Evolutionary conservation across 2,888 invertebrate species (phyloP).

Genomic region (Hyposoter didymator): DNA sequence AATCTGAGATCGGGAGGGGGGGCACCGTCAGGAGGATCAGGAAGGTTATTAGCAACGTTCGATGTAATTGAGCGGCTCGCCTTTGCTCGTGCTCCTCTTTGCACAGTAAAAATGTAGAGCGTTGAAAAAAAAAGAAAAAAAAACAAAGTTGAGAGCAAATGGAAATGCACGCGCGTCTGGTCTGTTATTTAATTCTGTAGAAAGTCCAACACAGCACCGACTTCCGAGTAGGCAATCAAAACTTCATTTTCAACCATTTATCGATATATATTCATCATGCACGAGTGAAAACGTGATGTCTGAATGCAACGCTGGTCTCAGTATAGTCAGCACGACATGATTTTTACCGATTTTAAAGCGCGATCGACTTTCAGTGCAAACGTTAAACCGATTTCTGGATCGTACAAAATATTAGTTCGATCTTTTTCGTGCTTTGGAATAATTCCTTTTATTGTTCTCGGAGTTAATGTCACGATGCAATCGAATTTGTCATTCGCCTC

Average conservation of each 20-base stretch:
- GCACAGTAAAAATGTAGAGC: too few species aligned
- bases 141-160: neutral
- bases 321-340: conserved; percentile 68
- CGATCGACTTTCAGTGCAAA: conserved; percentile 26
- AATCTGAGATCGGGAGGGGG: conserved; percentile 5
- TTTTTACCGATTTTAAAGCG: conserved; percentile 35
- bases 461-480: conserved; percentile 21
- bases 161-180: neutral
- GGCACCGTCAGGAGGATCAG: conserved; percentile 39
- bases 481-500: conserved; percentile 49
- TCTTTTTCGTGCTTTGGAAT: conserved; percentile 34
- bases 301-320: conserved; percentile 64
- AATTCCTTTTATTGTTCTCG: conserved; percentile 45
- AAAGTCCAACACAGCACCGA: conserved; percentile 1
- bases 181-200: neutral
- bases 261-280: conserved; percentile 2
- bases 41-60: conserved; percentile 53
- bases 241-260: conserved; percentile 8
- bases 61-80: conserved; percentile 50
- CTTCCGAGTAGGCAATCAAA: conserved; percentile 30
- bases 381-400: conserved; percentile 52
- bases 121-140: neutral
- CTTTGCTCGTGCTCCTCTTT: conserved; percentile 31
- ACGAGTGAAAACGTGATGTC: conserved; percentile 62
- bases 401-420: conserved; percentile 34